Base-by-base conservation (phyloP, 2,797 vertebrate species). In the Aeoliscus strigatus region DNA sequence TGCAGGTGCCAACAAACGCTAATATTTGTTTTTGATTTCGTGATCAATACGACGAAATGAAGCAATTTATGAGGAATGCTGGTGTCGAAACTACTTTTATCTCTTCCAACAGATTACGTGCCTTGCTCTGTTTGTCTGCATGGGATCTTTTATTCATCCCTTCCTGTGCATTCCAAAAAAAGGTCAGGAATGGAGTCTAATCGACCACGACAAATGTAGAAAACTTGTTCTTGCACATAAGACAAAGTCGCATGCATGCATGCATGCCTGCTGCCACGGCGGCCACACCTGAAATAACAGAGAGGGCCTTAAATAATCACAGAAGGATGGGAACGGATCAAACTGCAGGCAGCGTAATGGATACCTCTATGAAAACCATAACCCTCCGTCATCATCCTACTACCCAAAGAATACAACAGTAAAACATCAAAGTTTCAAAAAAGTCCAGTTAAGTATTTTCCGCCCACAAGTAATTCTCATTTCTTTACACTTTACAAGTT, bases 271-370 rank as follows among this genome's bases (percentile, higher is more conserved):
- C 65, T 41, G 54, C 73, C 61, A 67, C 68, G 44, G 51, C 60
- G 69, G 50, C 71, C 70, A 66, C 83, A 86, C 80, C 81, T 87
- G 83, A 81, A 87, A 84, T 60, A 89, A 86, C 86, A 87, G 36
- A 60, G 37, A 41, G 28, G 6, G 53, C 51, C 46, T 63, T 63
- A 79, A 83, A 79, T 75, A 73, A 75, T 66, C 55, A 32, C 42
- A 60, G 53, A 60, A 46, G 47, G 27, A 44, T 37, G 14, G 54
- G 67, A 64, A 72, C 16, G 50, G 34, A 60, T 39, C 33, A 37
- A 48, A 57, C 25, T 69, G 26, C 29, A 64, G 38, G 42, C 60
- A 46, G 56, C 45, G 46, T 75, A 83, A 79, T 74, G 61, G 67
- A 61, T 27, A 18, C 65, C 45, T 73, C 50, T 46, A 47, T 53